Conservation (phyloP, 2,888 invertebrate species). For the Lordiphosa andalusiaca region DNA sequence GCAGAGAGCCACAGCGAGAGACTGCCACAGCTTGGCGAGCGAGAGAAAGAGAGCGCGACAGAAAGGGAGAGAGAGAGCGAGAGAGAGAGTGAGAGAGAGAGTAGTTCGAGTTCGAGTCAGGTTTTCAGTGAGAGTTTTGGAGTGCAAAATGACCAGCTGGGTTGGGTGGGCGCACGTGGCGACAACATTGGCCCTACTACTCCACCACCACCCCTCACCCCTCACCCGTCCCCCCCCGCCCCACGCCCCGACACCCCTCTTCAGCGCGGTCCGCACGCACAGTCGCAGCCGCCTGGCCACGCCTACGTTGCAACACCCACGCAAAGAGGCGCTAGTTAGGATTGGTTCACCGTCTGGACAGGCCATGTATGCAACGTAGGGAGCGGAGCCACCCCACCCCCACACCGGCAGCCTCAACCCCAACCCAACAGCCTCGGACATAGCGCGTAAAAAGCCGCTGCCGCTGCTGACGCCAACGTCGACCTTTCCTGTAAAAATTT, state of each 20-base stretch:
- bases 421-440: constrained; percentile 42
- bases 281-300: constrained; percentile 65
- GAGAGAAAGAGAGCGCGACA: constrained; percentile 2
- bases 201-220: constrained; percentile 25
- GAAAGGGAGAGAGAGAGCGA: neutral
- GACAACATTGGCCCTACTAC: constrained; percentile 18
- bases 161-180: constrained; percentile 64
- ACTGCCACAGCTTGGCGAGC: neutral
- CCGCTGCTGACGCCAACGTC: constrained; percentile 45
- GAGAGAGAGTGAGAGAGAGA: constrained; percentile 5
- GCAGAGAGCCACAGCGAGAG: constrained; percentile 7
- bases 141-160: constrained; percentile 20
- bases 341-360: constrained; percentile 70
- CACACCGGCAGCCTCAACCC: neutral
- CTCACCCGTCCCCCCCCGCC: constrained; percentile 26
- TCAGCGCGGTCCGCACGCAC: constrained; percentile 28
- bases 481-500: constrained; percentile 59
- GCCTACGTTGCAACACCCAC: constrained; percentile 71
- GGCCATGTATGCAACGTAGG: constrained; percentile 21
- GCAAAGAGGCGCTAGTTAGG: constrained; percentile 67
- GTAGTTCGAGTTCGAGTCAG: neutral
- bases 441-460: constrained; percentile 72
- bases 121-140: constrained; percentile 20
- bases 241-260: constrained; percentile 5
- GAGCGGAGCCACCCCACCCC: neutral